Percentiles rank a stretch among this genome's conserved stretches.
phyloP scores from a whole-genome alignment of 2,888 invertebrate genomes.

The Empis stercorea region DNA sequence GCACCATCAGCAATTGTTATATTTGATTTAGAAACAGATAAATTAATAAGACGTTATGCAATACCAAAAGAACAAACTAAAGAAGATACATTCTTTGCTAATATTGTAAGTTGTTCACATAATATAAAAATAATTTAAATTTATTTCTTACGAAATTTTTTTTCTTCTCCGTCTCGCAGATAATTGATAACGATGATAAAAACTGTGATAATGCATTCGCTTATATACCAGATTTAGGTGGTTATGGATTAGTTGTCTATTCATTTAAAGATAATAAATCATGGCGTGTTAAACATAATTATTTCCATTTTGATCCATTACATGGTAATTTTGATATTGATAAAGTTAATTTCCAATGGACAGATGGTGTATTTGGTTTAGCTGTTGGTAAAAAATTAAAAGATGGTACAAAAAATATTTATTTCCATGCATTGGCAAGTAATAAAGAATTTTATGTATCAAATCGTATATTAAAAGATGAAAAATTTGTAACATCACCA shows the following conservation, averaged over 20 bases:
- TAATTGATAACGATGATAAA: conserved; percentile 55
- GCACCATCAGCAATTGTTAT: conserved; percentile 48
- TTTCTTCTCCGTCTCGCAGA: conserved; percentile 31
- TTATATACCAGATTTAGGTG: conserved; percentile 65
- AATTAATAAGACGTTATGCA: conserved; percentile 52
- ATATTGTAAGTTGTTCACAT: conserved; percentile 46
- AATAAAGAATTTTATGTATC: conserved; percentile 69
- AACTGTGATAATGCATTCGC: conserved; percentile 63
- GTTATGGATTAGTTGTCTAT: conserved; percentile 65
- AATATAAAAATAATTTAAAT: background rate
- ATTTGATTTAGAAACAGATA: conserved; percentile 63
- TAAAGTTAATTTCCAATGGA: conserved; percentile 75
- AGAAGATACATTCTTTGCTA: conserved; percentile 67
- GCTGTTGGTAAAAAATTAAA: conserved; percentile 49
- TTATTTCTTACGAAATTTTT: too few relatives aligned
- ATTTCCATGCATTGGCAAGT: conserved; percentile 72
- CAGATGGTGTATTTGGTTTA: conserved; percentile 66
- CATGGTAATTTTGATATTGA: conserved; percentile 63
- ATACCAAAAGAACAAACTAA: conserved; percentile 55
- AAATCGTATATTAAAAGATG: conserved; percentile 58
- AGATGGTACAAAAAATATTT: conserved; percentile 51
- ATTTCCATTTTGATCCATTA: conserved; percentile 72
- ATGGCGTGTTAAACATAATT: conserved; percentile 69
- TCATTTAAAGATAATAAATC: conserved; percentile 59
- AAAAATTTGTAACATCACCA: conserved; percentile 51